Evolutionary conservation across 2,797 vertebrate genomes (phyloP), one percentile per base, ranked within the genome.

Genomic region (Natrix natrix): DNA sequence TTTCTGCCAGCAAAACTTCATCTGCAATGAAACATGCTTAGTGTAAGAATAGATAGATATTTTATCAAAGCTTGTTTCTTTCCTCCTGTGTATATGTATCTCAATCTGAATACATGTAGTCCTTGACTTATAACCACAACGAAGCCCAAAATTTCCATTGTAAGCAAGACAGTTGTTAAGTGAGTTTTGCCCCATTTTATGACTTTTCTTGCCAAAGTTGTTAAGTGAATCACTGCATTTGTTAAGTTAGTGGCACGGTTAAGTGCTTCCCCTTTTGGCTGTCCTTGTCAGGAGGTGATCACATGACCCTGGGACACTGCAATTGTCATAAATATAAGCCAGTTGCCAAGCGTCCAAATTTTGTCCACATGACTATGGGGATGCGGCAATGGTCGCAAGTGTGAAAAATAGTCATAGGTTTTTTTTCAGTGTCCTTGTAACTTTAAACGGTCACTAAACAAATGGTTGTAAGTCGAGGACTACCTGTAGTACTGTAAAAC

Each of bases 1-100:
- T 28, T 90, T 66, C 60, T 92, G 56, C 55, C 55, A 5, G 24
- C 2, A 54, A 56, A 2, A 0, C 0, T 0, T 12, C 92, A 16
- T 0, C 86, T 0, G 89, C 89, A 17, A 12, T 20, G 1, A 0
- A 52, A 52, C 11, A 91, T 32, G 13, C 59, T 92, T 78, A 59
- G 1, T 66, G 60, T 74, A 0, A 0, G 22, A 69, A 28, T 69
- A 26, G 54, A 12, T 48, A 87, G 89, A 90, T 12, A 32, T 48
- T 88, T 37, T 91, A 61, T 92, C 48, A 59, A 60, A 91, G 78
- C 61, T 92, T 88, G 69, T 89, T 93, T 63, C 20, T 52, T 24
- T 52, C 56, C 52, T 48, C 83, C 24, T n/a, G 17, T 78, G 87
- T 43, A 74, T 37, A 28, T 59, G 20, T 28, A 52, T 61, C 74